phyloP scores from a whole-genome alignment of 2,797 vertebrate genomes.

The Tenualosa thibaudeaui region DNA sequence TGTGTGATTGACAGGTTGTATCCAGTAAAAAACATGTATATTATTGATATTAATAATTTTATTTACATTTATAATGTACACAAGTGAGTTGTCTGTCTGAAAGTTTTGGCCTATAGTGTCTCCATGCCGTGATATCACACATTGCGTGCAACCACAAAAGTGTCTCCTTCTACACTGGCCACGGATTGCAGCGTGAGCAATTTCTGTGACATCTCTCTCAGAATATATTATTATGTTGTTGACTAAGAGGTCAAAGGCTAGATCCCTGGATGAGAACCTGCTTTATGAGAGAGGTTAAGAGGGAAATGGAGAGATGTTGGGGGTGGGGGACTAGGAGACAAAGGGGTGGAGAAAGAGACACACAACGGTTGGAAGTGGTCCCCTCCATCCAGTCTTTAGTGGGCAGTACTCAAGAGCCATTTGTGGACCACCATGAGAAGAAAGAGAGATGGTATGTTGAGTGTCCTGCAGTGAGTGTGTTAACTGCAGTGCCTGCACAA shows the following conservation, averaged over 20 bases:
- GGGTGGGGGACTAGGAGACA: slow-evolving; percentile 28
- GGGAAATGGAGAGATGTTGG: background rate
- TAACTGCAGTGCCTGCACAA: background rate
- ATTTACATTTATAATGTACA: background rate
- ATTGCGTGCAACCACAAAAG: background rate
- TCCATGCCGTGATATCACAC: background rate
- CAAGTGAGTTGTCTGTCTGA: background rate
- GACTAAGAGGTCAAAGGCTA: slow-evolving; percentile 64
- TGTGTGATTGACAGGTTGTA: background rate
- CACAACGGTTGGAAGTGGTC: background rate
- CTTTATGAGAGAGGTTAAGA: slow-evolving; percentile 5
- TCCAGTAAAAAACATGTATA: background rate
- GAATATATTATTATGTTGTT: slow-evolving; percentile 63
- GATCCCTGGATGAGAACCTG: slow-evolving; percentile 48
- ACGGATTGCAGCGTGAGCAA: background rate
- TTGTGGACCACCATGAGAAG: background rate
- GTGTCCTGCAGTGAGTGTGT: background rate
- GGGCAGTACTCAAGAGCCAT: background rate
- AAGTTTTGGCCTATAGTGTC: background rate
- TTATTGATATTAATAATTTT: too few species aligned
- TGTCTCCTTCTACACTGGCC: background rate
- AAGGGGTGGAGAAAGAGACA: background rate
- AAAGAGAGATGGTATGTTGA: background rate
- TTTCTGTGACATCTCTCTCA: slow-evolving; percentile 41
- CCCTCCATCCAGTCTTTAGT: background rate